phyloP scores from a whole-genome alignment of 2,888 invertebrate species.

The Iphiclides podalirius region DNA sequence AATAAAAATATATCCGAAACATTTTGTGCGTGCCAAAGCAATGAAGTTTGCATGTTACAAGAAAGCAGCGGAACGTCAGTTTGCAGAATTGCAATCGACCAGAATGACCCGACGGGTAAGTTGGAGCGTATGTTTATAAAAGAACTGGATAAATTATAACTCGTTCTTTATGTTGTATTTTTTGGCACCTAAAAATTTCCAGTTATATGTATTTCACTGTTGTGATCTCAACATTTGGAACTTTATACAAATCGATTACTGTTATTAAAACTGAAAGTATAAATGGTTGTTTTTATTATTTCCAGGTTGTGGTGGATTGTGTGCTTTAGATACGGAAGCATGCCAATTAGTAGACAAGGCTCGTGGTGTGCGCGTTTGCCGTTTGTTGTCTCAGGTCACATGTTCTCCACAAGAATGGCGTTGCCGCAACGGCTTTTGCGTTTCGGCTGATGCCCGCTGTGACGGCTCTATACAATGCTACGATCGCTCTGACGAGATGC shows the following conservation, averaged over 20 bases:
- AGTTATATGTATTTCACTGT: too few species aligned
- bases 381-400: constrained; percentile 77
- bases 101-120: constrained; percentile 80
- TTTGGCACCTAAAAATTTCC: neutral
- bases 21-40: constrained; percentile 76
- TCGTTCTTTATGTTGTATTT: neutral
- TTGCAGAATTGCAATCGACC: constrained; percentile 75
- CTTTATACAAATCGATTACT: too few species aligned
- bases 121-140: constrained; percentile 11
- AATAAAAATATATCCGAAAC: constrained; percentile 62
- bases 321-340: constrained; percentile 82
- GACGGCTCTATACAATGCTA: constrained; percentile 87
- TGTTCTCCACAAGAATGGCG: constrained; percentile 85
- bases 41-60: constrained; percentile 83
- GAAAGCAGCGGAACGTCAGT: constrained; percentile 80
- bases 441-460: constrained; percentile 82
- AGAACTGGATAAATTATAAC: neutral
- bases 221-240: neutral
- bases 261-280: too few species aligned
- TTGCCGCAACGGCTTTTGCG: constrained; percentile 86
- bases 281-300: constrained; percentile 1
- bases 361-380: constrained; percentile 75
- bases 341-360: constrained; percentile 81
- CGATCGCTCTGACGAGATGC: constrained; percentile 86
- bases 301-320: constrained; percentile 83